Conservation (phyloP, 2,888 invertebrate species). For the Emmelina monodactyla region DNA sequence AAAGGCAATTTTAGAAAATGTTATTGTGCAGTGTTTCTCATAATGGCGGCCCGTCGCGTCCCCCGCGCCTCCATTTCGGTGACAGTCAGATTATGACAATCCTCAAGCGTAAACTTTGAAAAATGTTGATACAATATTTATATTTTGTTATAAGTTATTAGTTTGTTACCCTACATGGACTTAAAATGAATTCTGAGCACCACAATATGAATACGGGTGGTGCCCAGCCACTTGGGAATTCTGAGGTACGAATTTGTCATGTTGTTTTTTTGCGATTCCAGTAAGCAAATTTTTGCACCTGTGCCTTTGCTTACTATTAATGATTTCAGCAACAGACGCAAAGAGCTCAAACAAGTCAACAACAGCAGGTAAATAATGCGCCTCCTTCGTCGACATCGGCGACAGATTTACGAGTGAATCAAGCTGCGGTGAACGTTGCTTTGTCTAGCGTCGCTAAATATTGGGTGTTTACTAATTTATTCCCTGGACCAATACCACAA, state of each 20-base stretch:
- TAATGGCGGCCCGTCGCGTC: slow-evolving; percentile 74
- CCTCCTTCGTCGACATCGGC: slow-evolving; percentile 64
- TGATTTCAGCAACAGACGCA: slow-evolving; percentile 46
- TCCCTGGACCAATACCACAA: slow-evolving; percentile 79
- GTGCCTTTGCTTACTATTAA: slow-evolving; percentile 21
- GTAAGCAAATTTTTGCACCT: slow-evolving; percentile 23
- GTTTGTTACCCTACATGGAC: slow-evolving; percentile 26
- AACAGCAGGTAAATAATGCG: slow-evolving; percentile 40
- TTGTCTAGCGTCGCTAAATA: slow-evolving; percentile 82
- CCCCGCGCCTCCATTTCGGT: slow-evolving; percentile 71
- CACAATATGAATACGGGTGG: slow-evolving; percentile 68
- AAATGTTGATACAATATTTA: slow-evolving; percentile 50
- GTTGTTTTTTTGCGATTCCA: slow-evolving; percentile 23
- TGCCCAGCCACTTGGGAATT: slow-evolving; percentile 62
- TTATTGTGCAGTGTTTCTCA: slow-evolving; percentile 64
- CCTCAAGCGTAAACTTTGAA: slow-evolving; percentile 52
- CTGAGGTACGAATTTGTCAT: slow-evolving; percentile 52
- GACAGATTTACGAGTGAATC: slow-evolving; percentile 70
- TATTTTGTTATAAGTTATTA: slow-evolving; percentile 31
- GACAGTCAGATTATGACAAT: slow-evolving; percentile 69
- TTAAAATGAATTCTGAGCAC: slow-evolving; percentile 60
- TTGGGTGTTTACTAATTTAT: slow-evolving; percentile 84
- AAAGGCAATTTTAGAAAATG: slow-evolving; percentile 39
- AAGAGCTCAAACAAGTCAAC: slow-evolving; percentile 44
- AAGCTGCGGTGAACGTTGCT: slow-evolving; percentile 73